Conservation (phyloP, 53 echinoderm and acorn worm species). For the Patiria pectinifera region DNA sequence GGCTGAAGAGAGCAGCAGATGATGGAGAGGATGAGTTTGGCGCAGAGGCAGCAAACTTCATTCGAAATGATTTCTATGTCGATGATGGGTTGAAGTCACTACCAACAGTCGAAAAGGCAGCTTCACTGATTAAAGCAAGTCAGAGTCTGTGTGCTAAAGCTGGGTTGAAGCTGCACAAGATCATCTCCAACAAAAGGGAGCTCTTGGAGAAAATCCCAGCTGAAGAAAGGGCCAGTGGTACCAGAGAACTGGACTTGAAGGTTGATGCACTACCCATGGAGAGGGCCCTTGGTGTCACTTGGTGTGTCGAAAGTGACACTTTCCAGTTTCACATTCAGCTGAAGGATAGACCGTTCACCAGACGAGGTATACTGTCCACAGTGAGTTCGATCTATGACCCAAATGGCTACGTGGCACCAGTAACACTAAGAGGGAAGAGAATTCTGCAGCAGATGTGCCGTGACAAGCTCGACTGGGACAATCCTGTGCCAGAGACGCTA, state of each 20-base stretch:
- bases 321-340: too few relatives aligned
- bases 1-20: slow-evolving; percentile 61
- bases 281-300: too few relatives aligned
- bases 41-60: slow-evolving; percentile 29
- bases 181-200: too few relatives aligned
- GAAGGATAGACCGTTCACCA: slow-evolving; percentile 10
- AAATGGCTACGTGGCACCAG: too few relatives aligned
- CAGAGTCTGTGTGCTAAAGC: slow-evolving; percentile 54
- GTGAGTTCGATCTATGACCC: slow-evolving; percentile 67
- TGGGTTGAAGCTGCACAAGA: slow-evolving; percentile 66
- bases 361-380: slow-evolving; percentile 59
- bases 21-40: slow-evolving; percentile 57
- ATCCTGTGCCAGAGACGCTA: slow-evolving; percentile 41
- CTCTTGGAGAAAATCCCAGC: slow-evolving; percentile 46
- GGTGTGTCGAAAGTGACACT: too few relatives aligned
- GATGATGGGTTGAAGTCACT: slow-evolving; percentile 74
- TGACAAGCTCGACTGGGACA: slow-evolving; percentile 55
- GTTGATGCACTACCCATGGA: too few relatives aligned
- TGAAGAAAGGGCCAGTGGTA: slow-evolving; percentile 40
- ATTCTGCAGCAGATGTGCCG: too few relatives aligned
- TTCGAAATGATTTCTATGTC: slow-evolving; percentile 68
- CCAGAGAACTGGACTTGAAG: slow-evolving; percentile 30
- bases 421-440: slow-evolving; percentile 58
- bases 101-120: slow-evolving; percentile 55
- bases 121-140: slow-evolving; percentile 58